Evolutionary conservation across 2,888 invertebrate genomes (phyloP), one percentile per base, ranked within the genome.

Genomic region (Cerastis rubricosa): DNA sequence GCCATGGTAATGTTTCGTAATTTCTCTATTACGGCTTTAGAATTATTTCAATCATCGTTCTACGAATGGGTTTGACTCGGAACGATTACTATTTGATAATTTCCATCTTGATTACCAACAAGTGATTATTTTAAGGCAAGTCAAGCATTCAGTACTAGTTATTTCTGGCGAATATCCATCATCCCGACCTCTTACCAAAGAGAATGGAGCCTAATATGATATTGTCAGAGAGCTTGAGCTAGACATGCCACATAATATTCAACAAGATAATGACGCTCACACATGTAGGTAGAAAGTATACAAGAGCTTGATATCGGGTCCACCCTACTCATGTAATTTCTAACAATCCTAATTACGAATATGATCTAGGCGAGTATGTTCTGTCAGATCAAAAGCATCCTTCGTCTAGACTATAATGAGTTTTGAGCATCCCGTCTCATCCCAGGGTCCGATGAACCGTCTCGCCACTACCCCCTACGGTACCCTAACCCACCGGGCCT

Each of bases 401-500:
- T 82, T 85, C 86, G 91, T 91, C 91, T 92, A 92, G 94, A 94
- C 95, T 89, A 86, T 86, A 87, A 94, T 91, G 91, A 92, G 88
- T 85, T 84, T 87, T 87, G 87, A 89, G 89, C 89, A 90, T 90
- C 89, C 70, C 71, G 73, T 72, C 86, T 83, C 86, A 84, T 84
- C 82, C 87, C 86, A 87, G 88, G 91, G 95, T 94, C 95, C 95
- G 93, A 94, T 94, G 95, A 95, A 94, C 95, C 89, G 94, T 94
- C 95, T 93, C 92, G 94, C 85, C 92, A 80, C 76, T 86, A 87
- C 88, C 83, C 87, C 88, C 88, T 76, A 67, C 85, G 19, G 80
- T 69, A 71, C 84, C 83, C 83, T 76, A 70, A 69, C 86, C 84
- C 84, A 80, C 85, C 65, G 80, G 35, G 78, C 78, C 80, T 65